Evolutionary conservation across 2,888 invertebrate species (phyloP), one percentile per base, ranked within the genome.

Genomic region (Deroplatys truncata): DNA sequence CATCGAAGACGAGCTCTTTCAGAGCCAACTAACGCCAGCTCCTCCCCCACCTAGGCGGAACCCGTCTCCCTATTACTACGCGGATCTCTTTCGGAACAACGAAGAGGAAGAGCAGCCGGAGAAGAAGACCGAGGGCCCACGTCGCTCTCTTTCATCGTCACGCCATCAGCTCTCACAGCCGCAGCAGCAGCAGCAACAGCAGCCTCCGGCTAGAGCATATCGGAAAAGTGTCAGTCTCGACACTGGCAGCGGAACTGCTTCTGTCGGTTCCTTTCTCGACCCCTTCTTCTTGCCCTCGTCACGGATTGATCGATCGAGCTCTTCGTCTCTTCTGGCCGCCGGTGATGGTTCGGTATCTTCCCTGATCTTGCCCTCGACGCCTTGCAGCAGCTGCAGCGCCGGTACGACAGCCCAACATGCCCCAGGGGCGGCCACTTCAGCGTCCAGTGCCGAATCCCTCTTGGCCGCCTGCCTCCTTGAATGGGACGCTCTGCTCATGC

Each of bases 21-120:
- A 49, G 25, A 86, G 84, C 82, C 89, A 49, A 16, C 82, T 85
- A 72, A 49, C 86, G 25, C 43, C 86, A 82, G 85, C 84, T 8
- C 56, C 84, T 49, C 84, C 88, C 13, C 15, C 31, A 82, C 28
- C 88, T 15, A 43, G 90, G 25, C 85, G 90, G 28, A 91, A 97
- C 92, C 97, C 97, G 20, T 97, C 97, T 89, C 97, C 97, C 1
- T 97, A 97, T 92, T 97, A 97, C 92, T 97, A 97, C 95, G 97
- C 97, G 1, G 97, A 97, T 92, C 93, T 97, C 88, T 96, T 97
- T 90, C 95, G 95, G 92, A 93, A 93, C 89, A 92, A 92, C 92
- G 91, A 92, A 20, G 92, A 92, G 88, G 92, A 95, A 85, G 94
- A 94, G 31, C 94, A 89, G 31, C 10, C 90, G 35, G 85, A 86